Percentiles rank a stretch among this genome's conserved stretches.
Conservation (phyloP, 1,140 invertebrate species). For the Bombus ignitus region DNA sequence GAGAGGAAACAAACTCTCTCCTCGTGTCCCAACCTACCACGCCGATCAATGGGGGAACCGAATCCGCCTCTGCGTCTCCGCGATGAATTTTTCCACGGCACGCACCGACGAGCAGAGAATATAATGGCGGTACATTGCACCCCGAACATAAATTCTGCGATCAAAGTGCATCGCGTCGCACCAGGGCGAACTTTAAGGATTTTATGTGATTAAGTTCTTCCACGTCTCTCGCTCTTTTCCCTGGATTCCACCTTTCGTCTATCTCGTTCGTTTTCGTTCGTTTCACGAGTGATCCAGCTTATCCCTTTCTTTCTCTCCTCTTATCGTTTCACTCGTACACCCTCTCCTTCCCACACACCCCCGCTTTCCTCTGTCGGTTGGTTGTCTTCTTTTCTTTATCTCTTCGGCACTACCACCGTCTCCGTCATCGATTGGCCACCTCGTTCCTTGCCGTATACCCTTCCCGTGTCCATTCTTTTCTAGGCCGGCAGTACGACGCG, state of each 20-base stretch:
- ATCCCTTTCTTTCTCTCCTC: background rate
- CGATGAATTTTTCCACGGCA: constrained; percentile 72
- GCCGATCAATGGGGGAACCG: constrained; percentile 57
- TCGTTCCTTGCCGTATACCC: constrained; percentile 4
- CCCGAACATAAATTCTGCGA: constrained; percentile 72
- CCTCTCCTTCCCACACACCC: too few species aligned
- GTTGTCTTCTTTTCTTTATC: constrained; percentile 37
- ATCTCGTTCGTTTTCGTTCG: background rate
- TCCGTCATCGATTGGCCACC: constrained; percentile 45
- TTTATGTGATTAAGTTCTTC: constrained; percentile 73
- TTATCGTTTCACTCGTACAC: too few species aligned
- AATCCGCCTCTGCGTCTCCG: constrained; percentile 59
- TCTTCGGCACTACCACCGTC: constrained; percentile 9
- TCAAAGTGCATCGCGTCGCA: constrained; percentile 71
- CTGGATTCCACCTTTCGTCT: background rate
- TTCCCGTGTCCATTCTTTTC: constrained; percentile 15
- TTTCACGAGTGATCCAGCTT: background rate
- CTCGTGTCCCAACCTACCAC: constrained; percentile 46
- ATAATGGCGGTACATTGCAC: constrained; percentile 71
- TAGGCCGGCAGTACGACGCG: constrained; percentile 43
- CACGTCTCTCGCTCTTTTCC: constrained; percentile 18
- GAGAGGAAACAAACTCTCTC: constrained; percentile 56
- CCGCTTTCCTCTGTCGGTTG: background rate
- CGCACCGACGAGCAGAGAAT: constrained; percentile 65
- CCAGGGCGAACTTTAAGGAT: constrained; percentile 71